Base-by-base conservation (phyloP, 2,113 vertebrate species). In the Cyanoderma ruficeps region DNA sequence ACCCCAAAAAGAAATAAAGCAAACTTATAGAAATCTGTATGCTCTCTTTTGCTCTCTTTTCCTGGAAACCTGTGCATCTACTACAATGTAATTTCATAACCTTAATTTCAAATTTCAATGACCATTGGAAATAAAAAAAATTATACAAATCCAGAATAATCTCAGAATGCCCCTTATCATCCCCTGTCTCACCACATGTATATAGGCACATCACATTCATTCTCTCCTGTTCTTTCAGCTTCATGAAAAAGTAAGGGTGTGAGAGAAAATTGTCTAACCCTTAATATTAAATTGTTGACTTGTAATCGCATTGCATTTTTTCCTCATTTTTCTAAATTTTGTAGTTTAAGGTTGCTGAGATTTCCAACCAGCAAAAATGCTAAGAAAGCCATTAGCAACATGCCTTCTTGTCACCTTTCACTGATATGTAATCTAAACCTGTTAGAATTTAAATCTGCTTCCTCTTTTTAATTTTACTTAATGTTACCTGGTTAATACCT, bases 151-250 rank as follows among this genome's bases (percentile, higher is more conserved):
- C 4, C 41, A 60, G 33, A 60, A 49, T 60, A 72, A 80, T 74
- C 24, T 77, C 55, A 69, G 61, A 81, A 83, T 22, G n/a, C 2
- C 46, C 68, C 23, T 56, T 30, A 68, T 27, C 21, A 76, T 46
- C 15, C 14, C 18, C 19, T 22, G 2, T 64, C 35, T 83, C 33
- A 39, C 17, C 3, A 1, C 3, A 4, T 11, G 2, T 11, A 33
- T 11, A 37, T 5, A 72, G 37, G 15, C 42, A 79, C 6, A 19
- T 69, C 7, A 39, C 23, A 56, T 24, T 47, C 19, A 37, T 71
- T 68, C 13, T 77, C 37, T 77, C 37, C 24, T 81, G 22, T 22
- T 42, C 25, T 80, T 57, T 37, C 46, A 77, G 46, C 12, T 72
- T 80, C 41, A 44, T 17, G 16, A 59, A 80, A 80, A 86, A 39